A percentile compares a stretch with the other conserved stretches of the same genome.
Conservation (phyloP, 1,140 invertebrate species). For the Aphis gossypii region DNA sequence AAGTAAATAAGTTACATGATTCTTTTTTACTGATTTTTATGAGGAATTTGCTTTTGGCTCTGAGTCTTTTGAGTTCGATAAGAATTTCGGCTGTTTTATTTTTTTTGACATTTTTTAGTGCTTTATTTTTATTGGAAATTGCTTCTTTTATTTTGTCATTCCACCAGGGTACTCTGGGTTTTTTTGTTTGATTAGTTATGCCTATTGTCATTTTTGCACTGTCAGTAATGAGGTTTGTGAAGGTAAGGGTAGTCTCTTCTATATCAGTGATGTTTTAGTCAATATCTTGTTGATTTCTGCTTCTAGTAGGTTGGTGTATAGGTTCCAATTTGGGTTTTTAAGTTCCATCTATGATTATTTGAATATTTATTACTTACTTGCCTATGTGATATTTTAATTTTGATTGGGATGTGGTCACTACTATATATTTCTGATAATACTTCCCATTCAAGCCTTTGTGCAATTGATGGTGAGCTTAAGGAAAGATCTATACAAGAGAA, state of each 20-base stretch:
- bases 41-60: background rate
- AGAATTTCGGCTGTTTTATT: background rate
- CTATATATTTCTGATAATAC: background rate
- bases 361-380: background rate
- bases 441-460: background rate
- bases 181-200: background rate
- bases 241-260: too few species aligned
- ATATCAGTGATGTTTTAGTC: background rate
- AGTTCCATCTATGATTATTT: background rate
- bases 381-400: background rate
- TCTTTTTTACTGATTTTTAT: slow-evolving; percentile 20
- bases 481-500: background rate
- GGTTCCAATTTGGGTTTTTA: background rate
- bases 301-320: background rate
- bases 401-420: slow-evolving; percentile 44
- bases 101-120: background rate
- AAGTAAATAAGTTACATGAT: background rate
- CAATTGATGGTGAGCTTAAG: background rate
- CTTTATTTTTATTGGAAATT: background rate
- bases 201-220: background rate
- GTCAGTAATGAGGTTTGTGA: background rate
- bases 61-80: slow-evolving; percentile 6
- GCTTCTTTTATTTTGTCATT: background rate
- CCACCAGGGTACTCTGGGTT: slow-evolving; percentile 33
- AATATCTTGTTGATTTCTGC: background rate